Evolutionary conservation across 2,113 vertebrate genomes (phyloP), one percentile per base, ranked within the genome.

Genomic region (Microtus montanus): DNA sequence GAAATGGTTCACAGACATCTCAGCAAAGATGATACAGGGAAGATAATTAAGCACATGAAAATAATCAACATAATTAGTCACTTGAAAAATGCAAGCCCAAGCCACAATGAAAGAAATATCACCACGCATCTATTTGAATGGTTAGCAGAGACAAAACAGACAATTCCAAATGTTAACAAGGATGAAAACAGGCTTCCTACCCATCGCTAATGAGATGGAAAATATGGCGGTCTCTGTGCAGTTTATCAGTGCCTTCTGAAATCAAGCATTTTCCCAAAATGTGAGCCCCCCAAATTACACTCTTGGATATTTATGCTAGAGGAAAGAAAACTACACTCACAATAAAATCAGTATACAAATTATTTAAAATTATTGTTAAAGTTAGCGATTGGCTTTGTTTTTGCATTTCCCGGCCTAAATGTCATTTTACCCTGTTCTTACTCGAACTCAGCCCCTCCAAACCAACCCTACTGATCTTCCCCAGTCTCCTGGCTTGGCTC

Each of bases 61-160:
- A 79, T 85, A 17, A 66, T 90, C 26, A 83, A 61, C 19, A 83
- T 38, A 74, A 87, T 61, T 79, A 38, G 75, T 75, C 49, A 85
- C 77, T 49, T 28, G 38, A 86, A 61, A 94, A 77, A 92, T 66
- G 38, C 49, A 90, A 85, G 84, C 66, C n/a, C 90, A 90, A 90
- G 54, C 33, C 49, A 93, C 49, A 71, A 75, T 90, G 61, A 87
- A 95, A 83, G 33, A 86, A 52, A 66, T 61, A 63, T 52, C 44
- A 58, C 22, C 7, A 61, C 20, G 49, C 70, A 87, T 74, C 54
- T 92, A 49, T 77, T 58, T 52, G 52, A 93, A 93, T 22, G 26
- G 70, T 49, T 80, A 96, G 75, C 28, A 78, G 79, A 92, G 64
- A 82, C 38, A 63, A 95, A 94, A 61, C 63, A 86, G 44, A 75